Percentiles rank a stretch among this genome's conserved stretches.
These are phyloP conservation scores for Mesorhabditis spiculigera DNA, from an alignment of 2,888 invertebrate species.

Conservation along the genomic window DNA sequence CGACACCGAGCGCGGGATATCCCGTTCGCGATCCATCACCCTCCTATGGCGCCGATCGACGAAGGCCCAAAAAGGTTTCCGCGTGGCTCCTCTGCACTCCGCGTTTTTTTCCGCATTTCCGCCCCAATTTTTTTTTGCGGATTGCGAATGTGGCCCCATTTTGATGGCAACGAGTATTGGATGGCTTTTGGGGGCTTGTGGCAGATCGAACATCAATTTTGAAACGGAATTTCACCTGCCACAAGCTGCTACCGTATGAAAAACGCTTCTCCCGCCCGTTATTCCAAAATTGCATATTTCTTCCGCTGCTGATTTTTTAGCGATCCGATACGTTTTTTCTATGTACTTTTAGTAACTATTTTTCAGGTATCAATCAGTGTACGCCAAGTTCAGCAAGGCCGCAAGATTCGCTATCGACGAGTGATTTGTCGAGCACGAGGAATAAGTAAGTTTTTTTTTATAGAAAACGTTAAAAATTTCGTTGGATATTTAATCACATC, in stretches of 20 bases:
- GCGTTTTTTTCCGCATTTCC: too few relatives aligned
- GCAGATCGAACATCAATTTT: not conserved
- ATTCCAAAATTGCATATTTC: too few relatives aligned
- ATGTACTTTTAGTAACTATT: too few relatives aligned
- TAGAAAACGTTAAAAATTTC: too few relatives aligned
- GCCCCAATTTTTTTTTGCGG: not conserved
- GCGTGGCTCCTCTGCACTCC: not conserved
- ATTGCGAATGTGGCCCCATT: not conserved
- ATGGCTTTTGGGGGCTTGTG: not conserved
- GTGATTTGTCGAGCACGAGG: conserved; percentile 6
- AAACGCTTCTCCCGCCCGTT: too few relatives aligned
- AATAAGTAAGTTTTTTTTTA: not conserved
- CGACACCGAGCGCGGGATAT: not conserved
- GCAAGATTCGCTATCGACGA: conserved; percentile 6
- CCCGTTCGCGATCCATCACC: not conserved
- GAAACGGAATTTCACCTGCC: not conserved
- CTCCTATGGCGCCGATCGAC: not conserved
- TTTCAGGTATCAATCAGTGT: conserved; percentile 4
- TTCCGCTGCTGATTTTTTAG: too few relatives aligned
- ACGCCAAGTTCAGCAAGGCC: not conserved
- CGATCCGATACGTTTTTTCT: too few relatives aligned
- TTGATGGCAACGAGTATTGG: not conserved
- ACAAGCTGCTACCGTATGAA: too few relatives aligned
- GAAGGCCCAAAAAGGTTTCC: not conserved
- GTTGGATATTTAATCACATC: too few relatives aligned